Evolutionary conservation across 2,113 vertebrate species (phyloP).

Genomic region (Pica pica): DNA sequence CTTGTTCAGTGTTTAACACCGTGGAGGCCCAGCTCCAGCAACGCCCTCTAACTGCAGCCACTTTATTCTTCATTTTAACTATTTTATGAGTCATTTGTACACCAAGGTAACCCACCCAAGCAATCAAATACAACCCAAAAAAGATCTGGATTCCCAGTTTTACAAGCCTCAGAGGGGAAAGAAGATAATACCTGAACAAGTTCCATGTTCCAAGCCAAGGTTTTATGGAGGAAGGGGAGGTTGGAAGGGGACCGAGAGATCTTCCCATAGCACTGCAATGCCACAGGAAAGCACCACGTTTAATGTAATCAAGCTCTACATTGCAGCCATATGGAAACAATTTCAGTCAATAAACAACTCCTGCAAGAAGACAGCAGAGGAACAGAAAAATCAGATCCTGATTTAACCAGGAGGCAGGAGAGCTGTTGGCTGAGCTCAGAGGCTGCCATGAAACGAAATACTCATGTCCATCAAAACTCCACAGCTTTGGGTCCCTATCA

Average conservation of each 20-base stretch:
- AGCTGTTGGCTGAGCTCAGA: neutral
- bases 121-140: neutral
- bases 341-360: conserved; percentile 64
- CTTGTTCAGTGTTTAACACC: neutral
- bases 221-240: neutral
- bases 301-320: conserved; percentile 67
- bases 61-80: neutral
- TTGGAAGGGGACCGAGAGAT: neutral
- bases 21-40: neutral
- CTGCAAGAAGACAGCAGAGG: conserved; percentile 23
- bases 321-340: conserved; percentile 66
- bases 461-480: neutral
- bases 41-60: neutral
- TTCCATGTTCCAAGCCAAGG: neutral
- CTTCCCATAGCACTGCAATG: neutral
- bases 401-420: neutral
- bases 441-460: neutral
- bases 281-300: conserved; percentile 50
- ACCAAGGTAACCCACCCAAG: neutral
- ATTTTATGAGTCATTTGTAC: neutral
- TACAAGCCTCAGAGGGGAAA: neutral
- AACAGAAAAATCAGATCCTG: conserved; percentile 22
- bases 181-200: neutral
- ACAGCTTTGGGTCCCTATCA: neutral
- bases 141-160: neutral